A percentile compares a stretch with the other conserved stretches of the same genome.
Conservation (phyloP, 1,140 invertebrate genomes). For the Lordiphosa clarofinis region DNA sequence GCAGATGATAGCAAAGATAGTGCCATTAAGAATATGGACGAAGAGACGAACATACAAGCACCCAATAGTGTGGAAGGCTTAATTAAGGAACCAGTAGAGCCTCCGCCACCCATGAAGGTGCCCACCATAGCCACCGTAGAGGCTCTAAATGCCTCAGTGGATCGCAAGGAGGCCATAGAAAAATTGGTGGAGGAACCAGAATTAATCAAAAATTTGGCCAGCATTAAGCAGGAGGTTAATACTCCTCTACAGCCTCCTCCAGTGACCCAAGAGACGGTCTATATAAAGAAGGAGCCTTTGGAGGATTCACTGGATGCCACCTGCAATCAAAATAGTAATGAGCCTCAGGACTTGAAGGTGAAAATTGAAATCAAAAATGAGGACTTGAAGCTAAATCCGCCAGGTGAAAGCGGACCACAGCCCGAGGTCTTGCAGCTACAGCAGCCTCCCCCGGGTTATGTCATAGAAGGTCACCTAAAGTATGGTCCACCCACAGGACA, state of each 20-base stretch:
- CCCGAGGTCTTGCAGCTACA: conserved; percentile 55
- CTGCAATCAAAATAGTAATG: conserved; percentile 78
- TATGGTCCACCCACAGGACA: conserved; percentile 55
- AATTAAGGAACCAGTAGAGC: conserved; percentile 30
- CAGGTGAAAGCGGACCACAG: conserved; percentile 19
- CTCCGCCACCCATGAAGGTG: conserved; percentile 63
- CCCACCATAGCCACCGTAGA: conserved; percentile 73
- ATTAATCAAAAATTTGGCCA: conserved; percentile 74
- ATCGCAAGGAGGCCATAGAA: conserved; percentile 63
- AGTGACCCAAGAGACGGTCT: conserved; percentile 50
- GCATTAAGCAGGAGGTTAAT: conserved; percentile 71
- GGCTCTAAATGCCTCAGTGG: conserved; percentile 70
- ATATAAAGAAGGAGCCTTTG: conserved; percentile 79
- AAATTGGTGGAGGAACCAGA: conserved; percentile 77
- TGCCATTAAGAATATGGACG: conserved; percentile 76
- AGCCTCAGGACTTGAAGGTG: conserved; percentile 78
- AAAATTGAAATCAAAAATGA: conserved; percentile 79
- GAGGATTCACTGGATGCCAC: conserved; percentile 79
- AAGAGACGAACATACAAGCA: conserved; percentile 76
- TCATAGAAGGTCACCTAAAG: conserved; percentile 70
- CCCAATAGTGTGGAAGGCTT: conserved; percentile 47
- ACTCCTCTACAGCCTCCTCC: conserved; percentile 38
- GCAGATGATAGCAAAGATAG: conserved; percentile 67
- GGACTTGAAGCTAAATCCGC: conserved; percentile 49
- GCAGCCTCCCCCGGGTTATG: conserved; percentile 56